Base-by-base conservation (phyloP, 1,140 invertebrate species). In the Lucilia cuprina region DNA sequence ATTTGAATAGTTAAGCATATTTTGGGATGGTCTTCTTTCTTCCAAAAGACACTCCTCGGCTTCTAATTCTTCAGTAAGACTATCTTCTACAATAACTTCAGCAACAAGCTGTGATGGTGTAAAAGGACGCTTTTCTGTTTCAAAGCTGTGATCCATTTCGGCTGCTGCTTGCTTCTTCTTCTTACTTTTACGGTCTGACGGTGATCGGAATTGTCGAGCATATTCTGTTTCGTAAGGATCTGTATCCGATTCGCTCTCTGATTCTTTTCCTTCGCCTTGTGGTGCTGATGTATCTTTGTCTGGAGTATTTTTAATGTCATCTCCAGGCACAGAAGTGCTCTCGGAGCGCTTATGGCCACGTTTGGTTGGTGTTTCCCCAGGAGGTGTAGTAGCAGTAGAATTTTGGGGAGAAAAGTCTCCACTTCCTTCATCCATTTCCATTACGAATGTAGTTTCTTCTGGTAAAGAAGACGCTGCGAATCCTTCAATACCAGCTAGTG, bases 271-370 rank as follows among this genome's bases (percentile, higher is more conserved):
- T 74, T 91, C 90, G 0, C 89, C 85, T 13, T 83, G 13, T 85
- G 10, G 85, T 65, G 2, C 83, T 60, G 7, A 86, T 74, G 5
- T 85, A 7, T 84, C 86, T 55, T 89, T 89, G n/a, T 91, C 89
- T 0, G 88, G 85, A 4, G 89, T 55, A 21, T 86, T 85, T 84
- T 90, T 90, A 35, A 91, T n/a, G 0, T 87, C 87, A 14, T 91
- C 90, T 1, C 86, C 86, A 0, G 88, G 85, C 55, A 91, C 90
- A 65, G 90, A 89, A 60, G 92, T 93, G 86, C 93, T 94, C 85
- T 93, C 93, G 74, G 91, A 92, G 65, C 93, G 90, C 84, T 92
- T 92, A 84, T 94, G 93, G 5, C 93, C 92, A 70, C 92, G 92
- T 83, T 86, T 86, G 0, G 77, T 4, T 25, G 91, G 92, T 1